Percentiles rank a stretch among this genome's conserved stretches.
These are phyloP conservation scores for Eupithecia centaureata DNA, from an alignment of 2,888 invertebrate species.

Conservation along the genomic window DNA sequence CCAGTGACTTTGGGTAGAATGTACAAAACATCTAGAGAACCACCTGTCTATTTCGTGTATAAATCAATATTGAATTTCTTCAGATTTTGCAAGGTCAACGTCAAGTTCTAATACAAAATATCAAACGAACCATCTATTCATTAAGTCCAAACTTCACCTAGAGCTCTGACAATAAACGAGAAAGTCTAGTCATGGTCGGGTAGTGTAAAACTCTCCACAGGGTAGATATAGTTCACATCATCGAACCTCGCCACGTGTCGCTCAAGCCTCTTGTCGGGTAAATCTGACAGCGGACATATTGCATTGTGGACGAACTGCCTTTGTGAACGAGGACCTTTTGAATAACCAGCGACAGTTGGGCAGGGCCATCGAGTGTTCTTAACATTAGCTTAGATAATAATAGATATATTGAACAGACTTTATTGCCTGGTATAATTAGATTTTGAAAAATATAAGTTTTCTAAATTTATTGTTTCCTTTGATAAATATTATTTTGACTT, in stretches of 20 bases:
- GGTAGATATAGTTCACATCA: neutral
- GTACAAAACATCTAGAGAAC: too few species aligned
- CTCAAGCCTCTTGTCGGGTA: slow-evolving; percentile 5
- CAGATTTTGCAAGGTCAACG: too few species aligned
- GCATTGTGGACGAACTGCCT: slow-evolving; percentile 18
- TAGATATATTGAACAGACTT: neutral
- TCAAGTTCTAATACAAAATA: too few species aligned
- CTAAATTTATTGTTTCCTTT: too few species aligned
- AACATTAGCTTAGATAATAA: neutral
- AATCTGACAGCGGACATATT: slow-evolving; percentile 31
- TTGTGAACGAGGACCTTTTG: slow-evolving; percentile 18
- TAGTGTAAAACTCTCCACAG: neutral
- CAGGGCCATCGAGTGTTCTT: neutral
- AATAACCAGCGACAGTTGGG: neutral
- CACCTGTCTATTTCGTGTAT: too few species aligned
- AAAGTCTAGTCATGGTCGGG: neutral
- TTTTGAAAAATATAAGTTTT: neutral
- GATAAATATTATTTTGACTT: too few species aligned
- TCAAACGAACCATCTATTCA: too few species aligned
- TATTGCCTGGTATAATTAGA: neutral
- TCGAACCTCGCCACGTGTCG: neutral
- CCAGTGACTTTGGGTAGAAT: too few species aligned
- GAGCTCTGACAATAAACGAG: neutral
- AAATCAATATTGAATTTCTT: too few species aligned
- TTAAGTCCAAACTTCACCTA: neutral